Conservation (phyloP, 2,113 vertebrate genomes). For the Romanogobio albipinnatus region DNA sequence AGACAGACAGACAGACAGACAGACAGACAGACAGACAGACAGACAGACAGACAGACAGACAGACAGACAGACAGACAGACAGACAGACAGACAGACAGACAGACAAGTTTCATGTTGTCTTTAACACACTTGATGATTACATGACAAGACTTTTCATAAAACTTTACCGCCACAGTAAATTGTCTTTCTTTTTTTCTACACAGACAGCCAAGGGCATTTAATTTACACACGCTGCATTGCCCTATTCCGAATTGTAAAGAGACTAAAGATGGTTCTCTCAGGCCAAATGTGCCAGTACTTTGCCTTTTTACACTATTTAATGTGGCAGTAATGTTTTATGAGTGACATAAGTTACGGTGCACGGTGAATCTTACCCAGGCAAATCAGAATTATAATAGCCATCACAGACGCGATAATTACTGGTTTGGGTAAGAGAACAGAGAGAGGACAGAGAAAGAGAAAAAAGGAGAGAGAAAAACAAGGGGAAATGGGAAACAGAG, state of each 20-base stretch:
- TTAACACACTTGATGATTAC: constrained; percentile 28
- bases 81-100: too few relatives aligned
- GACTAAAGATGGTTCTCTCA: constrained; percentile 12
- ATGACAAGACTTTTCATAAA: constrained; percentile 39
- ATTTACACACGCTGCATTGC: constrained; percentile 8
- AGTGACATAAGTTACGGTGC: constrained; percentile 74
- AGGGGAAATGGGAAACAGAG: constrained; percentile 84
- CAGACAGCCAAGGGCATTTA: constrained; percentile 11
- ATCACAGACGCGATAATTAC: constrained; percentile 99
- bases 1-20: neutral
- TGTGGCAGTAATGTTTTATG: constrained; percentile 48
- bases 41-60: too few relatives aligned
- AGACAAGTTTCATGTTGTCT: neutral
- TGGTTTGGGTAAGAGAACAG: constrained; percentile 89
- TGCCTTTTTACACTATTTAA: constrained; percentile 41
- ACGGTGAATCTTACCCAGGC: constrained; percentile 96
- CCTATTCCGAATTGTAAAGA: neutral
- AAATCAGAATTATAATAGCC: constrained; percentile 99
- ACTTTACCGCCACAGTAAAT: constrained; percentile 23
- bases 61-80: too few relatives aligned
- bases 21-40: too few relatives aligned
- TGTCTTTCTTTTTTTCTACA: neutral
- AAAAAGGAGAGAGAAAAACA: constrained; percentile 81
- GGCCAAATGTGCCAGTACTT: constrained; percentile 41
- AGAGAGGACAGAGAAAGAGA: constrained; percentile 78